phyloP scores from a whole-genome alignment of 2,888 invertebrate species.

The Drosophila setosimentum region DNA sequence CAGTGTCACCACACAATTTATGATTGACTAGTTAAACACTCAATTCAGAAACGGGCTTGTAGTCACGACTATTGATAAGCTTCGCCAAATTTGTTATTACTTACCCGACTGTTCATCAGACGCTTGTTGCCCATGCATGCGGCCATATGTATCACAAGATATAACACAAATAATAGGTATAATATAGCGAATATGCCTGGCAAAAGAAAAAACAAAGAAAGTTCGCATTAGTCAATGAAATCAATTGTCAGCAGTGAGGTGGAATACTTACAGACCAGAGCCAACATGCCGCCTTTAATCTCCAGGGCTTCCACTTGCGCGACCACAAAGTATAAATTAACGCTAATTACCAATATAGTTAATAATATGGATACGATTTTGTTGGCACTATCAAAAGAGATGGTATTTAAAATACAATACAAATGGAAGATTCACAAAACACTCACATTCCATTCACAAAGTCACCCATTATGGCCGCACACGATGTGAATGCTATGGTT shows the following conservation, averaged over 20 bases:
- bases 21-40: constrained; percentile 36
- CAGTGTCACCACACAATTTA: constrained; percentile 33
- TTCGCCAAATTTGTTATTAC: constrained; percentile 55
- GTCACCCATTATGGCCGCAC: constrained; percentile 92
- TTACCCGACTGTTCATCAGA: constrained; percentile 86
- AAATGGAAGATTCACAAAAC: background rate
- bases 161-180: constrained; percentile 90
- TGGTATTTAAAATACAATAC: background rate
- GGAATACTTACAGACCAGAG: constrained; percentile 84
- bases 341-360: constrained; percentile 90
- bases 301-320: constrained; percentile 86
- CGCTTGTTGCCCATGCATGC: constrained; percentile 88
- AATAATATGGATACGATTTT: constrained; percentile 89
- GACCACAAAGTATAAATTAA: constrained; percentile 92
- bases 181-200: constrained; percentile 87
- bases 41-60: constrained; percentile 25
- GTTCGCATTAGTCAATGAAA: constrained; percentile 3
- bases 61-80: constrained; percentile 53
- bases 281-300: constrained; percentile 85
- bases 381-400: constrained; percentile 87
- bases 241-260: background rate
- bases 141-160: constrained; percentile 90
- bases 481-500: constrained; percentile 94
- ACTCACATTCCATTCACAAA: constrained; percentile 92
- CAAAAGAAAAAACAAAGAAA: constrained; percentile 16